Evolutionary conservation across 2,888 invertebrate genomes (phyloP).

Genomic region (Agrotis segetum): DNA sequence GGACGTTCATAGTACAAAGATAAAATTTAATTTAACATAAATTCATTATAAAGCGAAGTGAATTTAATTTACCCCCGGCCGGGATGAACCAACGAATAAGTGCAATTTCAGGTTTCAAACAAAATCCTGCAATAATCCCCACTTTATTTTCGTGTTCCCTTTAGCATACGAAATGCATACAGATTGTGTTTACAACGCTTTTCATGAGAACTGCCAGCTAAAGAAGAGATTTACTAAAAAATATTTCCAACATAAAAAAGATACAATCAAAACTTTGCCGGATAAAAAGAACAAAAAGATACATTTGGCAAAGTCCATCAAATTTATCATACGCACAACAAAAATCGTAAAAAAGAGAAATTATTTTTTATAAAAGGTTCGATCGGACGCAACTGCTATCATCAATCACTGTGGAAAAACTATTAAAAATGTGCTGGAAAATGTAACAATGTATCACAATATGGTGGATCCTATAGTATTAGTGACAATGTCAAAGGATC

Average conservation of each 20-base stretch:
- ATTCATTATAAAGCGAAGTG: conserved; percentile 49
- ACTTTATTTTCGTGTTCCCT: conserved; percentile 64
- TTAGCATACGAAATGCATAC: conserved; percentile 54
- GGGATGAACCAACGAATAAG: conserved; percentile 57
- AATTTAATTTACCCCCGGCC: conserved; percentile 57
- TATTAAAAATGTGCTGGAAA: conserved; percentile 47
- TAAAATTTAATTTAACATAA: conserved; percentile 54
- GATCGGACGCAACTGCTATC: conserved; percentile 31
- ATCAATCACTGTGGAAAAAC: conserved; percentile 57
- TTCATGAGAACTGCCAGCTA: conserved; percentile 33
- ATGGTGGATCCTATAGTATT: conserved; percentile 25
- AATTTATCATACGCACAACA: conserved; percentile 28
- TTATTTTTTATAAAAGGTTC: conserved; percentile 41
- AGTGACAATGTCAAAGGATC: conserved; percentile 66
- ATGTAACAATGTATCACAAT: conserved; percentile 37
- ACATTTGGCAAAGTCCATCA: conserved; percentile 32
- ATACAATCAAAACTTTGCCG: conserved; percentile 39
- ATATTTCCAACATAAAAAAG: conserved; percentile 42
- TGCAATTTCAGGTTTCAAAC: conserved; percentile 68
- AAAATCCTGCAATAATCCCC: conserved; percentile 68
- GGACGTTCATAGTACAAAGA: conserved; percentile 32
- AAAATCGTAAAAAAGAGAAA: conserved; percentile 29
- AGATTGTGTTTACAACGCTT: conserved; percentile 50
- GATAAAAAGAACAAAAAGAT: conserved; percentile 41
- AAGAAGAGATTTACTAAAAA: conserved; percentile 32